A percentile compares a stretch with the other conserved stretches of the same genome.
Evolutionary conservation across 2,888 invertebrate genomes (phyloP).

Genomic region (Ashinkailepas kermadecensis): DNA sequence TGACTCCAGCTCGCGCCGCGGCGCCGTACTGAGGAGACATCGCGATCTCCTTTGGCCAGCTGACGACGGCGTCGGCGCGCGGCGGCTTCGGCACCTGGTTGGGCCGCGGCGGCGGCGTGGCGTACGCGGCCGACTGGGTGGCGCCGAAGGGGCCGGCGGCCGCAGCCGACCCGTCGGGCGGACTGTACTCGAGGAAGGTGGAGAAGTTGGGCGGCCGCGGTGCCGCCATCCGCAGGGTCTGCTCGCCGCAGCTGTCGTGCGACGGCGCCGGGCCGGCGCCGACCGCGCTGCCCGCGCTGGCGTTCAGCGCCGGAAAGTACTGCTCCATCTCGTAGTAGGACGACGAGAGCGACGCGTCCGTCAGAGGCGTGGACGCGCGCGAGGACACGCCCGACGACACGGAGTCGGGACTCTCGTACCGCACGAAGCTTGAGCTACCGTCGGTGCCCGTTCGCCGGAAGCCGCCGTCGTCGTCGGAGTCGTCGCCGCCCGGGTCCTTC

Average conservation of each 20-base stretch:
- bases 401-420: constrained; percentile 24
- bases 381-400: constrained; percentile 28
- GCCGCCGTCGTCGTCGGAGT: constrained; percentile 32
- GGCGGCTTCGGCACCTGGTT: constrained; percentile 13
- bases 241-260: background rate
- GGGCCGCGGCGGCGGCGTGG: background rate
- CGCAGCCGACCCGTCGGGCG: background rate
- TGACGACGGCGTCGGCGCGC: background rate
- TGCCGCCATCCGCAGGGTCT: background rate
- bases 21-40: background rate
- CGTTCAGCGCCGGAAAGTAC: constrained; percentile 22
- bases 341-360: constrained; percentile 21
- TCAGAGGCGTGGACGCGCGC: constrained; percentile 6
- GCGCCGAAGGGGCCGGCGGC: background rate
- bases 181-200: constrained; percentile 13
- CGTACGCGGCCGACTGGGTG: background rate
- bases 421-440: background rate
- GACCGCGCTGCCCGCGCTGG: background rate
- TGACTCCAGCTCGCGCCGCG: background rate
- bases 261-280: background rate
- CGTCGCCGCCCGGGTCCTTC: constrained; percentile 24
- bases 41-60: background rate
- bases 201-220: constrained; percentile 22
- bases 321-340: constrained; percentile 23
- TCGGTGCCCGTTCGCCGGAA: constrained; percentile 12